phyloP scores from a whole-genome alignment of 2,797 vertebrate species.

The Knipowitschia caucasica region DNA sequence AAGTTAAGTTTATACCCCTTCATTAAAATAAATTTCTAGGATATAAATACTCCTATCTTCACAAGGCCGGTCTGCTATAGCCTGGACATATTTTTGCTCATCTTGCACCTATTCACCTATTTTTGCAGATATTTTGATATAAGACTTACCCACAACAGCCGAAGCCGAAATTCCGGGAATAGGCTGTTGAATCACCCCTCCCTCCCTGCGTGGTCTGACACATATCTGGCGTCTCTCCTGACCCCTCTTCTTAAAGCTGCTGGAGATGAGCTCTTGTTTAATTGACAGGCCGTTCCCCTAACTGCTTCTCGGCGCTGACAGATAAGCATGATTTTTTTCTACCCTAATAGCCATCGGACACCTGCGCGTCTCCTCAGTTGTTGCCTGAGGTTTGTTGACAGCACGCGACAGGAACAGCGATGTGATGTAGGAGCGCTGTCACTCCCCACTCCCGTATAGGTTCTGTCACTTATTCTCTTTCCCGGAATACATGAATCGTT shows the following conservation, averaged over 20 bases:
- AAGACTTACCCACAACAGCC: slow-evolving; percentile 1
- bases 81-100: not conserved
- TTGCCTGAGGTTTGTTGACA: slow-evolving; percentile 54
- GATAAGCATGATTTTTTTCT: slow-evolving; percentile 47
- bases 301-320: slow-evolving; percentile 51
- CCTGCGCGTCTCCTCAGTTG: slow-evolving; percentile 54
- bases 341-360: slow-evolving; percentile 65
- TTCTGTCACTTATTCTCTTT: slow-evolving; percentile 28
- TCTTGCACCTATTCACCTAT: slow-evolving; percentile 6
- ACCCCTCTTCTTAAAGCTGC: slow-evolving; percentile 30
- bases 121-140: slow-evolving; percentile 1
- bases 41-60: not conserved
- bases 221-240: slow-evolving; percentile 11
- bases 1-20: too few relatives aligned
- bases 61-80: not conserved
- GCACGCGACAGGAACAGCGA: slow-evolving; percentile 11
- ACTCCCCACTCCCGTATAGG: slow-evolving; percentile 47
- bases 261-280: slow-evolving; percentile 48
- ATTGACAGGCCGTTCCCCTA: slow-evolving; percentile 64
- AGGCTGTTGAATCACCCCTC: slow-evolving; percentile 34
- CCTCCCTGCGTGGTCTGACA: slow-evolving; percentile 16
- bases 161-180: slow-evolving; percentile 19
- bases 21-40: too few relatives aligned
- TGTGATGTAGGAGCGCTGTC: slow-evolving; percentile 55
- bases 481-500: slow-evolving; percentile 16